phyloP scores from a whole-genome alignment of 1,140 invertebrate species.

The Ceratosolen fusciceps region DNA sequence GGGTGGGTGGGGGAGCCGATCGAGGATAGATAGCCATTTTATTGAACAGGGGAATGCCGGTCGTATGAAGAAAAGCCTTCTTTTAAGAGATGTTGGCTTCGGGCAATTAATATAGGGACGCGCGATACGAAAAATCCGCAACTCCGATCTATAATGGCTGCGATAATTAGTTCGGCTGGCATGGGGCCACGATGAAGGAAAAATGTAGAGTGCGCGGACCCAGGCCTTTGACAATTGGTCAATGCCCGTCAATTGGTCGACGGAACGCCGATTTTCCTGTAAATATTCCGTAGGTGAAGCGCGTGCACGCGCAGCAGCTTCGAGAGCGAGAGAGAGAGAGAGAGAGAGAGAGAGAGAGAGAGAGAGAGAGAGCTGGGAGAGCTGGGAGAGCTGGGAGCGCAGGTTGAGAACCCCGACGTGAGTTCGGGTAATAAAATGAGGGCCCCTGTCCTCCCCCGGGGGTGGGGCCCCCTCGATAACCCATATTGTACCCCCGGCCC shows the following conservation, averaged over 20 bases:
- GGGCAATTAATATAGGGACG: neutral
- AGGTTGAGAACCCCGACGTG: constrained; percentile 67
- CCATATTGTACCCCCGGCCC: constrained; percentile 70
- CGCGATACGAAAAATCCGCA: no score
- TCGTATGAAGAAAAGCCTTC: neutral
- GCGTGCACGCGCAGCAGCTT: neutral
- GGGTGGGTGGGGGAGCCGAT: neutral
- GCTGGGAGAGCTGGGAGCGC: neutral
- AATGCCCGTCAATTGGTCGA: neutral
- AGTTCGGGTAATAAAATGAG: constrained; percentile 71
- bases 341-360: no score
- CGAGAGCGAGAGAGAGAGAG: no score
- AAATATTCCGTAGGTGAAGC: constrained; percentile 30
- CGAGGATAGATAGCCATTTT: neutral
- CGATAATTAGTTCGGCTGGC: neutral
- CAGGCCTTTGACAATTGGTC: neutral
- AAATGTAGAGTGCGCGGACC: neutral
- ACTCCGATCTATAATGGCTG: no score
- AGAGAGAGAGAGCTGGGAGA: no score
- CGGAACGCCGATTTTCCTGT: neutral
- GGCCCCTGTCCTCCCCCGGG: constrained; percentile 68
- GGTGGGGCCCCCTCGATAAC: constrained; percentile 70
- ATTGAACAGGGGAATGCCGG: neutral
- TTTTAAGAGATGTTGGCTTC: neutral
- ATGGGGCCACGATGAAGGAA: neutral